These are phyloP conservation scores for Drosophila buzzatii DNA, from an alignment of 2,888 invertebrate genomes.

Conservation along the genomic window DNA sequence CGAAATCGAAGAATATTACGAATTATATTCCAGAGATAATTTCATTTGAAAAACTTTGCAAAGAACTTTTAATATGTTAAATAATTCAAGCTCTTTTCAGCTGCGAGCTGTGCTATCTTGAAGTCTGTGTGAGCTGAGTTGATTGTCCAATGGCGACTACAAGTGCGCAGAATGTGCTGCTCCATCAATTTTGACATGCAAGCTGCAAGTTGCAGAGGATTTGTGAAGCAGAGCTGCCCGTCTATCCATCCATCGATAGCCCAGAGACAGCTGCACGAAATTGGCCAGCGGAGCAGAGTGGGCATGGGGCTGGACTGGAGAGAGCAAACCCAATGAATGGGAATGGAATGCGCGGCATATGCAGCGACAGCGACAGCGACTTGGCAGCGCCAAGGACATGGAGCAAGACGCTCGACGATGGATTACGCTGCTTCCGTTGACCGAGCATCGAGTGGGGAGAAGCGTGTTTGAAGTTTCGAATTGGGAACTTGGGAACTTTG, in stretches of 20 bases:
- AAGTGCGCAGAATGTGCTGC: conserved; percentile 22
- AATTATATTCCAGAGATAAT: neutral
- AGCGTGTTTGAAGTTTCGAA: conserved; percentile 1
- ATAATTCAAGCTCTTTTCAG: neutral
- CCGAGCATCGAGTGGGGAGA: conserved; percentile 9
- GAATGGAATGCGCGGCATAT: conserved; percentile 58
- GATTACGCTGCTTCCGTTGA: conserved; percentile 68
- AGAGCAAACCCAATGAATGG: conserved; percentile 25
- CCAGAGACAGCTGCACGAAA: conserved; percentile 60
- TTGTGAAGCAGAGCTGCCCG: conserved; percentile 44
- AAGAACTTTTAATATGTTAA: neutral
- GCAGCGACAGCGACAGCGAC: conserved; percentile 38
- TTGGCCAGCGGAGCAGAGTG: conserved; percentile 34
- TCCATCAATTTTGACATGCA: conserved; percentile 52
- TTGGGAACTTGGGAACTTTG: neutral
- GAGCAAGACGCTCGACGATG: conserved; percentile 69
- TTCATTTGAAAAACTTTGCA: neutral
- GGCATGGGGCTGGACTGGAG: neutral
- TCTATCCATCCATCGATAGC: conserved; percentile 53
- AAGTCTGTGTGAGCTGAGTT: conserved; percentile 5
- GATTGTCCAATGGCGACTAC: conserved; percentile 8
- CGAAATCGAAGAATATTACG: neutral
- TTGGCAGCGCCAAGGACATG: conserved; percentile 57
- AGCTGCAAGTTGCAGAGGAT: conserved; percentile 28
- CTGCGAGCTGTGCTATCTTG: neutral